A percentile compares a stretch with the other conserved stretches of the same genome.
Conservation (phyloP, 2,797 vertebrate genomes). For the Diglossa cyanea region DNA sequence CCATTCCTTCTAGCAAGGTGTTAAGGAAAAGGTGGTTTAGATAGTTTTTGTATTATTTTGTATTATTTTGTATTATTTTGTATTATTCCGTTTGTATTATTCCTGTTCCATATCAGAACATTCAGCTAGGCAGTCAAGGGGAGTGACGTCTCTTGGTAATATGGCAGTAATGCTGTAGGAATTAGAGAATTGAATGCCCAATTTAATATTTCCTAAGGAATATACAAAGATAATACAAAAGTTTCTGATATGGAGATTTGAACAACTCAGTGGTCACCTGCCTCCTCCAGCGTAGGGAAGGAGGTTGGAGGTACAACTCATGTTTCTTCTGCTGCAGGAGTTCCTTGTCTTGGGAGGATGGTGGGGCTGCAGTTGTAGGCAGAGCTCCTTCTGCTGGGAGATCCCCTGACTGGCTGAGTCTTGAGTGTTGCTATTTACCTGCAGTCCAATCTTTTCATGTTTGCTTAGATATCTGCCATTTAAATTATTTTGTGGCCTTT, state of each 20-base stretch:
- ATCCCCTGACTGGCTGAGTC: neutral
- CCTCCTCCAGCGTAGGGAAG: neutral
- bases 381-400: neutral
- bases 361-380: neutral
- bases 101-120: neutral
- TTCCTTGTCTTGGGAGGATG: neutral
- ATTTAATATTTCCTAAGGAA: neutral
- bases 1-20: neutral
- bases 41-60: neutral
- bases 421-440: neutral
- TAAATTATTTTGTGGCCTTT: neutral
- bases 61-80: too few relatives aligned
- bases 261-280: neutral
- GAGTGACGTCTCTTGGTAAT: neutral
- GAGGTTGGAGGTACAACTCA: neutral
- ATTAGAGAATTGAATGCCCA: neutral
- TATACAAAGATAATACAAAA: neutral
- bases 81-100: neutral
- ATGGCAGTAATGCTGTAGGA: neutral
- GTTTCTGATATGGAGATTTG: neutral
- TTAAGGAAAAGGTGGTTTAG: neutral
- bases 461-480: neutral
- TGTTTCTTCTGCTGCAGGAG: neutral
- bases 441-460: neutral
- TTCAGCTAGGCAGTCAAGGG: neutral